Evolutionary conservation across 2,888 invertebrate species (phyloP).

Genomic region (Rhorus exstirpatorius): DNA sequence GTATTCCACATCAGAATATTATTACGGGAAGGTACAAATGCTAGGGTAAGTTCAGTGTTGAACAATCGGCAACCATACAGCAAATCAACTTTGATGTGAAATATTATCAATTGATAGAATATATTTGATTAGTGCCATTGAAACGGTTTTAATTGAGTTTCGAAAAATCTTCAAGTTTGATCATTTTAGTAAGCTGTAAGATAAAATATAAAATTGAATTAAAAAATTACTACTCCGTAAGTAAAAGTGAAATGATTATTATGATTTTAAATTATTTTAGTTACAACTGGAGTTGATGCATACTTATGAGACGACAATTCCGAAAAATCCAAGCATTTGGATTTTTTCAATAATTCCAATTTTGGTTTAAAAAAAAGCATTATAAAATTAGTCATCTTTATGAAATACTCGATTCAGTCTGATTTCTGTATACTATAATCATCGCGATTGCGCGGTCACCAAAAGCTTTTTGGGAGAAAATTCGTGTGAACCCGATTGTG

Average conservation of each 20-base stretch:
- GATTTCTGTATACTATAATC: background rate
- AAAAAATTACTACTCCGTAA: too few species aligned
- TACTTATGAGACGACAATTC: too few species aligned
- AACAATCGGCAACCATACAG: background rate
- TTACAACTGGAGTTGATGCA: too few species aligned
- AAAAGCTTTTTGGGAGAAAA: conserved; percentile 3
- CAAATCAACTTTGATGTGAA: background rate
- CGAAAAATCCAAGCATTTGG: too few species aligned
- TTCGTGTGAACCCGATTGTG: background rate
- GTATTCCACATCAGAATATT: too few species aligned
- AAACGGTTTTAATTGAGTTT: too few species aligned
- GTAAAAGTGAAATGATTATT: too few species aligned
- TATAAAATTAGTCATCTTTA: background rate
- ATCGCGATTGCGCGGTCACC: background rate
- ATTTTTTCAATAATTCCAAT: too few species aligned
- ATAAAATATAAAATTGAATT: too few species aligned
- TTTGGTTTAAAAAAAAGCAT: background rate
- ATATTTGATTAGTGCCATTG: background rate
- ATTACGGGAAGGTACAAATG: background rate
- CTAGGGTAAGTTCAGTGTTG: background rate
- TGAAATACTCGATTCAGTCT: background rate
- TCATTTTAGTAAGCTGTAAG: too few species aligned
- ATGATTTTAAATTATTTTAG: too few species aligned
- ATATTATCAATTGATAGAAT: background rate
- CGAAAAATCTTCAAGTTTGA: too few species aligned